These are phyloP conservation scores for Tuta absoluta DNA, from an alignment of 2,888 invertebrate species.

Conservation along the genomic window DNA sequence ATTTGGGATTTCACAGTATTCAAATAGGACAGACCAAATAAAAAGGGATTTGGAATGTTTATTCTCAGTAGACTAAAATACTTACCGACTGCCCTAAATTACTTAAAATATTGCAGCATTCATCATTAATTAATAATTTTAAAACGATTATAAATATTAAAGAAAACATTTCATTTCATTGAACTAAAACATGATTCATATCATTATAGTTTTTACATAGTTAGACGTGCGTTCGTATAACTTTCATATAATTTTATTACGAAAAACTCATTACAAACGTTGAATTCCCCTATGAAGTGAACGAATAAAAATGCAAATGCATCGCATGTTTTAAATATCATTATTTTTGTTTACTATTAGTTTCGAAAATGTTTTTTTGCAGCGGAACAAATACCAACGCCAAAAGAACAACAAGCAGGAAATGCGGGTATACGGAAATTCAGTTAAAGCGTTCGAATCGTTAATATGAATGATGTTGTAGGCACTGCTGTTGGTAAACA, in stretches of 20 bases:
- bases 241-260: neutral
- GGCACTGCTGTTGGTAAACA: neutral
- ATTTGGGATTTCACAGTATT: constrained; percentile 17
- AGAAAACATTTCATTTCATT: no score
- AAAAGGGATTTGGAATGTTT: neutral
- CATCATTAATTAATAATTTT: no score
- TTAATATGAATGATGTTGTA: neutral
- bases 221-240: neutral
- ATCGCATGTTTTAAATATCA: constrained; percentile 12
- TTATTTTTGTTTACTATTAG: constrained; percentile 10
- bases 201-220: neutral
- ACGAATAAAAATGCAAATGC: constrained; percentile 2
- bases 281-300: neutral
- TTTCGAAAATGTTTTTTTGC: constrained; percentile 6
- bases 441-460: neutral
- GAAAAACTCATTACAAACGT: neutral
- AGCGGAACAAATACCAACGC: constrained; percentile 2
- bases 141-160: no score
- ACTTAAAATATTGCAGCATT: no score
- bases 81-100: neutral
- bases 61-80: neutral
- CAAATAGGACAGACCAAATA: constrained; percentile 9
- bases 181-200: no score
- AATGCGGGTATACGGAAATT: neutral
- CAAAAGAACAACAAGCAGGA: neutral